These are phyloP conservation scores for Falco concolor DNA, from an alignment of 2,797 vertebrate species.

Conservation along the genomic window DNA sequence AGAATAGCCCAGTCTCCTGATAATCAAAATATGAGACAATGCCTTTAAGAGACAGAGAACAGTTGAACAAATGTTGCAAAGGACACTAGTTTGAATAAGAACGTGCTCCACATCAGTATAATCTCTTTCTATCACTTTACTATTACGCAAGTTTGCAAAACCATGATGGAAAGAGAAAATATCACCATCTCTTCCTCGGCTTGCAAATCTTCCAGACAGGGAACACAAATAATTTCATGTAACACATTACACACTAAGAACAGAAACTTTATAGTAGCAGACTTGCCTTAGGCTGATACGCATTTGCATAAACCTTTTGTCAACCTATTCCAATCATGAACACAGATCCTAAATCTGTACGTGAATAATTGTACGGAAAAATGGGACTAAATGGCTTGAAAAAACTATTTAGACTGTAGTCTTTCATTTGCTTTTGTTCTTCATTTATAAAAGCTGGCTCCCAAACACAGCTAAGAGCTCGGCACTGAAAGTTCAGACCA, in stretches of 20 bases:
- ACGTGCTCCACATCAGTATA: background rate
- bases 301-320: background rate
- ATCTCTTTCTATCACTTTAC: background rate
- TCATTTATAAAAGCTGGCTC: background rate
- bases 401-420: background rate
- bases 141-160: background rate
- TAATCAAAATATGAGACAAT: background rate
- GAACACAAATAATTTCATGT: background rate
- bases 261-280: background rate
- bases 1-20: background rate
- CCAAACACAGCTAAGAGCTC: background rate
- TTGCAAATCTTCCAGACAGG: background rate
- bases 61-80: background rate
- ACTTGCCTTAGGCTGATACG: background rate
- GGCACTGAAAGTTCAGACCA: background rate
- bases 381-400: background rate
- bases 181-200: background rate
- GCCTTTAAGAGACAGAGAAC: background rate
- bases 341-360: background rate
- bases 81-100: background rate
- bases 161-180: background rate
- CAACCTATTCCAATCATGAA: background rate
- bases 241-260: background rate
- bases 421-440: background rate
- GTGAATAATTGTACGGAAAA: background rate